Base-by-base conservation (phyloP, 2,797 vertebrate species). In the Yasuhikotakia modesta region DNA sequence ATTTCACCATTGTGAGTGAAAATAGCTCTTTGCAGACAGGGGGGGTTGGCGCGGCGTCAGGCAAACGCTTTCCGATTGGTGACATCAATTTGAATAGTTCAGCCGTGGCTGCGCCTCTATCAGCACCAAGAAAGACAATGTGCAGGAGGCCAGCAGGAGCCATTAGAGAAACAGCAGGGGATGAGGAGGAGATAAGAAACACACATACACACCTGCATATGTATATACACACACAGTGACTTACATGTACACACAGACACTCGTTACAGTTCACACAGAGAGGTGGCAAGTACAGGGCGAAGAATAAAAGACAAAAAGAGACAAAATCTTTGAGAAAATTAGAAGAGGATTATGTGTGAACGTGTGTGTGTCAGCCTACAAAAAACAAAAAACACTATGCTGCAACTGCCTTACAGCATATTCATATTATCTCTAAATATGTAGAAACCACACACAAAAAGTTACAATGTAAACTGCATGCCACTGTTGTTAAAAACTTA, bases 11-110 rank as follows among this genome's bases (percentile, higher is more conserved):
- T 85, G 85, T 85, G 77, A 84, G 67, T 77, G 80, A 55, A 78
- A 81, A 85, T 85, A 70, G 84, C 82, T 84, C 71, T 73, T 83
- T 71, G 67, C 45, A 78, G 76, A 64, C 67, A n/a, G 21, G 24
- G 76, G 52, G 46, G 50, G 76, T 76, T 66, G 75, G 74, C 57
- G 73, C 64, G 27, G 76, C 45, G 63, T 76, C 71, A 65, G 75
- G 76, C 57, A 66, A 85, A 79, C 16, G 39, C 82, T 84, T 79
- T 74, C 70, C 79, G 87, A 88, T 87, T 86, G 91, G 90, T 93
- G 92, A 93, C 93, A 93, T 91, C 92, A 93, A 93, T 94, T 93
- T 93, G 88, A 90, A 91, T 90, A 93, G 93, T 93, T 93, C 92
- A 93, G 79, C 79, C 39, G 65, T 76, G 60, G 74, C 80, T 73